Evolutionary conservation across 1,140 invertebrate genomes (phyloP), one percentile per base, ranked within the genome.

Genomic region (Phymastichus coffea): DNA sequence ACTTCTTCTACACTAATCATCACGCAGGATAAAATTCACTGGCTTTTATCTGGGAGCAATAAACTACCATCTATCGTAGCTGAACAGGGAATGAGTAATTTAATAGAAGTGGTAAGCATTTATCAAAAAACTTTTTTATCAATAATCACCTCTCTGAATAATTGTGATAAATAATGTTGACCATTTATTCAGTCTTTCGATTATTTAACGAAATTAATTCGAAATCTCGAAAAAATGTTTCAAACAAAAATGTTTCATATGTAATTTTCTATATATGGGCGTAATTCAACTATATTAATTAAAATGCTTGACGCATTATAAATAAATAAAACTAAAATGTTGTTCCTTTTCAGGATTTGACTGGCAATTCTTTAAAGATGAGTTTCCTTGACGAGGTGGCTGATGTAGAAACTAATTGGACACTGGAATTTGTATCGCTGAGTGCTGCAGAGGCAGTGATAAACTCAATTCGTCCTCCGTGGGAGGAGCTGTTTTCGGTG

Each of bases 81-180:
- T 17, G 74, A 78, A 23, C 82, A 84, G 64, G 66, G 72, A 9
- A 79, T 84, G 71, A 82, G 73, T 58, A 83, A 83, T 70, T 71
- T 84, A 35, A 79, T 84, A 2, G 80, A 82, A 61, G 75, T 83
- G 57, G 82, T 84, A 57, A 75, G 74, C 58, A n/a, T n/a, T n/a
- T n/a, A n/a, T n/a, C n/a, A n/a, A n/a, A n/a, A n/a, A n/a, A n/a
- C n/a, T n/a, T 57, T 26, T 15, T 46, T 23, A 44, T 43, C n/a
- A n/a, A n/a, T n/a, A n/a, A n/a, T n/a, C n/a, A n/a, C n/a, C n/a
- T n/a, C n/a, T n/a, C n/a, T n/a, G n/a, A n/a, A n/a, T n/a, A n/a
- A n/a, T n/a, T n/a, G n/a, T n/a, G n/a, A n/a, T n/a, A n/a, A n/a
- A n/a, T n/a, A n/a, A n/a, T n/a, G n/a, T n/a, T n/a, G n/a, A n/a